These are phyloP conservation scores for Catalaphyllia jardinei DNA, from an alignment of 64 coral and sea anemone species.

Conservation along the genomic window DNA sequence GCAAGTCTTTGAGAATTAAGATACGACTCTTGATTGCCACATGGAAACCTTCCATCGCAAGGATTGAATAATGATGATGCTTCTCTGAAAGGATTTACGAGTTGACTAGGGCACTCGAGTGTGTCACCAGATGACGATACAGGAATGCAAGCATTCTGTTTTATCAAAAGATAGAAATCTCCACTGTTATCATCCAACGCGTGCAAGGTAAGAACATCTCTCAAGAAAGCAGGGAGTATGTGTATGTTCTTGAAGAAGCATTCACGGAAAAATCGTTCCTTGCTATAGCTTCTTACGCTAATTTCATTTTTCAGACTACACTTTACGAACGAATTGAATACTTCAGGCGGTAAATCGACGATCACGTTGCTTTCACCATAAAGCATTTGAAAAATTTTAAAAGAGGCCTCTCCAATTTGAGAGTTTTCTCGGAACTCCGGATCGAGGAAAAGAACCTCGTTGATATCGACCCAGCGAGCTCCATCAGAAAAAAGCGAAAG, in stretches of 20 bases:
- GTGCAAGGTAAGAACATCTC: constrained; percentile 41
- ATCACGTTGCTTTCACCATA: constrained; percentile 2
- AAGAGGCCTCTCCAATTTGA: constrained; percentile 49
- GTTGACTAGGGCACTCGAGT: constrained; percentile 46
- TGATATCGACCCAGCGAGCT: constrained; percentile 14
- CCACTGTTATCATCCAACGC: constrained; percentile 41
- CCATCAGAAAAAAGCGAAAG: constrained; percentile 55
- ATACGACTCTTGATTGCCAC: constrained; percentile 25
- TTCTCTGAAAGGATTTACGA: constrained; percentile 56
- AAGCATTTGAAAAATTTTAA: constrained; percentile 42
- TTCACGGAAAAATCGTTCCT: constrained; percentile 40
- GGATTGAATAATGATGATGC: constrained; percentile 37
- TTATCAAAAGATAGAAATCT: not conserved
- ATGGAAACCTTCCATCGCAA: constrained; percentile 69
- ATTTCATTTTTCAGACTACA: not conserved
- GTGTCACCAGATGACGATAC: constrained; percentile 41
- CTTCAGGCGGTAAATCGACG: constrained; percentile 56
- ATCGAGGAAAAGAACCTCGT: constrained; percentile 47
- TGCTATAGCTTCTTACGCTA: constrained; percentile 12
- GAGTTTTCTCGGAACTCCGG: constrained; percentile 15
- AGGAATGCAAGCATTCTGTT: constrained; percentile 52
- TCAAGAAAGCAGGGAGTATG: not conserved
- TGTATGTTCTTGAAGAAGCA: constrained; percentile 47
- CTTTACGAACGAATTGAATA: constrained; percentile 25
- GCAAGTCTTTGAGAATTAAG: constrained; percentile 24